A percentile compares a stretch with the other conserved stretches of the same genome.
Conservation (phyloP, 2,113 vertebrate species). For the Sapajus apella region DNA sequence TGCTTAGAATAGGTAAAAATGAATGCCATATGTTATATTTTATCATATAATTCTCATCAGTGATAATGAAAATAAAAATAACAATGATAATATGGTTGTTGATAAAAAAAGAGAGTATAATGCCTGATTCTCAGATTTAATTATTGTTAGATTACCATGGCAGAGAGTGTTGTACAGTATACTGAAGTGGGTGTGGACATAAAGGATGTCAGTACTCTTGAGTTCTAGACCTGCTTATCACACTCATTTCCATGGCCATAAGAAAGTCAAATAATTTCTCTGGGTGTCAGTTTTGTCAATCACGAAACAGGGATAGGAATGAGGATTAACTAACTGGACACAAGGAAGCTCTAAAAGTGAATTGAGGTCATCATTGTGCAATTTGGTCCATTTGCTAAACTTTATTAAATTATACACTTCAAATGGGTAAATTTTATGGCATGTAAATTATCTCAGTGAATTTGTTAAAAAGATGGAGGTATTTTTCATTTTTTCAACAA, state of each 20-base stretch:
- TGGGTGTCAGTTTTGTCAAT: neutral
- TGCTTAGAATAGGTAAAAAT: neutral
- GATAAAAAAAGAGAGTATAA: neutral
- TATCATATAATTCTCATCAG: neutral
- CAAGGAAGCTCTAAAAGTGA: neutral
- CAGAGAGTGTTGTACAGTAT: neutral
- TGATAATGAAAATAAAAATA: neutral
- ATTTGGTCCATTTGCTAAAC: neutral
- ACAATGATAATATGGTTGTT: neutral
- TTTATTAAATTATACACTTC: neutral
- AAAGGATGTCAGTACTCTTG: neutral
- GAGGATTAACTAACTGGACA: neutral
- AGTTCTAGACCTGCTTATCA: neutral
- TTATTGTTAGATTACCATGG: neutral
- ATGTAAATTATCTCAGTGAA: neutral
- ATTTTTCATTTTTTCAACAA: neutral
- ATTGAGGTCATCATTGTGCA: neutral
- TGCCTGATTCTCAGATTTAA: neutral
- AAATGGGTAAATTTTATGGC: neutral
- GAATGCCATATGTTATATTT: neutral
- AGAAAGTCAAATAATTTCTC: constrained; percentile 21
- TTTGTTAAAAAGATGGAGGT: neutral
- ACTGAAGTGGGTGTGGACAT: neutral
- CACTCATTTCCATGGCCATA: neutral
- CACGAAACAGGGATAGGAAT: neutral